These are phyloP conservation scores for Sepiola atlantica DNA, from an alignment of 2,888 invertebrate species.

Conservation along the genomic window DNA sequence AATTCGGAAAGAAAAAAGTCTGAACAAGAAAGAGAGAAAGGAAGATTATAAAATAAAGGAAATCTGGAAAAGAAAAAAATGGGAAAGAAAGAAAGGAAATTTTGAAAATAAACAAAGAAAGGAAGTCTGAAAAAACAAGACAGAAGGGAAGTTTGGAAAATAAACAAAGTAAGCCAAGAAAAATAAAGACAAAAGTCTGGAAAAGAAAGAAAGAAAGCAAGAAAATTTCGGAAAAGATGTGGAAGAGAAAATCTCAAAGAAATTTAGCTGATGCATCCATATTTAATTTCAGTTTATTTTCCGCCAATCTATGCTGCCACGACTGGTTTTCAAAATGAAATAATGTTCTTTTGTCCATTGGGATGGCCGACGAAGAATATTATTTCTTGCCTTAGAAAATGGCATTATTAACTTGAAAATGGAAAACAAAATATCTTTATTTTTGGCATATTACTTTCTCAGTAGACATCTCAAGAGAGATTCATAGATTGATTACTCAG, in stretches of 20 bases:
- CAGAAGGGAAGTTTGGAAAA: neutral
- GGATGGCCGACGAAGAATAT: conserved; percentile 2
- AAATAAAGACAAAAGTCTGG: neutral
- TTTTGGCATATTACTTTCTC: conserved; percentile 19
- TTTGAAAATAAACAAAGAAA: neutral
- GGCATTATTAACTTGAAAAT: conserved; percentile 17
- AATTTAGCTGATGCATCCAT: neutral
- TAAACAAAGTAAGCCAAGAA: neutral
- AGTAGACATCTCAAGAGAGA: conserved; percentile 17
- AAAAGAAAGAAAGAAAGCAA: neutral
- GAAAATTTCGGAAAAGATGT: neutral
- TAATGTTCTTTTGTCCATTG: neutral
- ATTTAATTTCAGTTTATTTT: conserved; percentile 32
- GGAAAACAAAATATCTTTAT: conserved; percentile 32
- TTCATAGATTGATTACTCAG: neutral
- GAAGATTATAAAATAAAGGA: neutral
- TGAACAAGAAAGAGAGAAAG: too few species aligned
- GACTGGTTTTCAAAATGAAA: conserved; percentile 9
- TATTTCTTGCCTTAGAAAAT: neutral
- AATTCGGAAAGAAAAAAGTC: too few species aligned
- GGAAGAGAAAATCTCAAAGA: neutral
- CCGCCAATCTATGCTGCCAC: neutral
- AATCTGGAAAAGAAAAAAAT: neutral
- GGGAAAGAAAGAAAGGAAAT: neutral
- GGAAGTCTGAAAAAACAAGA: neutral